Base-by-base conservation (phyloP, 2,888 invertebrate genomes). In the Scrobipalpa atriplicella region DNA sequence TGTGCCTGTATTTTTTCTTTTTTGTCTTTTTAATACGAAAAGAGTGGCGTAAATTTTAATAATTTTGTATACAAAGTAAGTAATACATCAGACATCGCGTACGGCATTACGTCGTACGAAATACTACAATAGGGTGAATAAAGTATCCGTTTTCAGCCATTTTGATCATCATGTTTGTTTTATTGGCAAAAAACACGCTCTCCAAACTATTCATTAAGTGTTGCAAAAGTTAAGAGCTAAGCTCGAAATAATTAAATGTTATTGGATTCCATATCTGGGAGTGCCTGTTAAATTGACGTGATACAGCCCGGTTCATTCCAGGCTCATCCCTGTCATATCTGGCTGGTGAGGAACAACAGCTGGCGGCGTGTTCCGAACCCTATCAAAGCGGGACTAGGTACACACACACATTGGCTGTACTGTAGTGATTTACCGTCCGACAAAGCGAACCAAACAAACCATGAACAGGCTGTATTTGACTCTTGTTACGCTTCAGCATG, bases 291-390 rank as follows among this genome's bases (percentile, higher is more conserved):
- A 10, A 9, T 47, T 16, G 29, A 6, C 47, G n/a, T 47, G n/a
- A 16, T 2, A 47, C 47, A 47, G n/a, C 47, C 47, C 47, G 47
- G 47, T n/a, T 39, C 8, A 29, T 29, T 29, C 29, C 10, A 2
- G 39, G 39, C 11, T 47, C 47, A n/a, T 47, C 47, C 47, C n/a
- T 47, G 47, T 47, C n/a, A 47, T 47, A 47, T 47, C 47, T 16
- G 47, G n/a, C 47, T 47, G n/a, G n/a, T 47, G 47, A 1, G 6
- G 8, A 5, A 7, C 16, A 7, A n/a, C 1, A 16, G 47, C 47
- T 47, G 47, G 47, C 47, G 16, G 47, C 47, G 16, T 47, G 47
- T 47, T 47, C 47, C 16, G 47, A 47, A n/a, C 47, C n/a, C 47
- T 47, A 47, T 47, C 47, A 16, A 2, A n/a, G 3, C 47, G 47